phyloP scores from a whole-genome alignment of 2,888 invertebrate species.

The Eupithecia dodoneata region DNA sequence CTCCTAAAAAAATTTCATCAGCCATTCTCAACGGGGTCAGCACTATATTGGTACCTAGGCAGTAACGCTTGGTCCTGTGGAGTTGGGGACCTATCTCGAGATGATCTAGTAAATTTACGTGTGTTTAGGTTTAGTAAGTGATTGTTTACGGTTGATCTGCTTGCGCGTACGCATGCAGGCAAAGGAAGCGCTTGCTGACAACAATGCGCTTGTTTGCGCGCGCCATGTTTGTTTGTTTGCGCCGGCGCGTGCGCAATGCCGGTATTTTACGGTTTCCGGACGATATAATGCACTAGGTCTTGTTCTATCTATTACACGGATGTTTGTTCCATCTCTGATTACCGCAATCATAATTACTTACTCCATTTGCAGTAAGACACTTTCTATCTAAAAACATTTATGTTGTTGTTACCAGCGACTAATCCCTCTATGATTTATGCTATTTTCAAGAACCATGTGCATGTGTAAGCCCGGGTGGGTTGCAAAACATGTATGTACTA shows the following conservation, averaged over 20 bases:
- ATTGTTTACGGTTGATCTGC: conserved; percentile 38
- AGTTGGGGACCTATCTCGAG: not conserved
- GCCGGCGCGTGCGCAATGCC: conserved; percentile 61
- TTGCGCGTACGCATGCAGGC: conserved; percentile 52
- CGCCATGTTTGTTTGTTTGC: conserved; percentile 59
- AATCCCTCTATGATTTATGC: too few species aligned
- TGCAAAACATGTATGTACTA: conserved; percentile 36
- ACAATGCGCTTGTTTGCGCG: conserved; percentile 53
- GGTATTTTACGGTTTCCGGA: conserved; percentile 64
- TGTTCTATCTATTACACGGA: conserved; percentile 25
- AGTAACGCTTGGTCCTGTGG: not conserved
- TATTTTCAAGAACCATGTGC: not conserved
- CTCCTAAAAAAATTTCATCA: not conserved
- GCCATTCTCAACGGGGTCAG: not conserved
- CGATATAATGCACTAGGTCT: conserved; percentile 34
- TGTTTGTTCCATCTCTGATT: conserved; percentile 8
- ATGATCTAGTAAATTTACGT: conserved; percentile 28
- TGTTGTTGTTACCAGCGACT: too few species aligned
- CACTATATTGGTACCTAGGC: not conserved
- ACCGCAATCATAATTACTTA: not conserved
- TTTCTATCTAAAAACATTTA: not conserved
- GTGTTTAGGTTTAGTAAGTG: conserved; percentile 27
- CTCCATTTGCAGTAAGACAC: not conserved
- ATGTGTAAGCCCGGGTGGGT: conserved; percentile 19
- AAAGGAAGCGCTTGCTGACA: conserved; percentile 57